Conservation (phyloP, 2,888 invertebrate species). For the Heliothis peltigera region DNA sequence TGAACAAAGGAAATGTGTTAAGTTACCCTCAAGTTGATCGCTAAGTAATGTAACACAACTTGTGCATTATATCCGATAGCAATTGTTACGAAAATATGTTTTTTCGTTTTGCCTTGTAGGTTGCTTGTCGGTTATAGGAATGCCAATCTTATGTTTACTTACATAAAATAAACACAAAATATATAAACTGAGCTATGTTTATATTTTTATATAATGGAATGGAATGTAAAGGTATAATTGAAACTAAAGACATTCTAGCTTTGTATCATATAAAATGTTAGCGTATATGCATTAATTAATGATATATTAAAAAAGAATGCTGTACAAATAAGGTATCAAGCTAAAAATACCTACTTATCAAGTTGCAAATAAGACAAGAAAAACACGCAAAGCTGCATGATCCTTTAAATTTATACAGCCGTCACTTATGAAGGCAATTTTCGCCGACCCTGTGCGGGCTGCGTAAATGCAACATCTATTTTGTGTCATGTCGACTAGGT, state of each 20-base stretch:
- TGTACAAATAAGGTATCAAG: too few relatives aligned
- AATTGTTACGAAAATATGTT: slow-evolving; percentile 30
- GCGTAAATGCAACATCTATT: slow-evolving; percentile 44
- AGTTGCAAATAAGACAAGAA: background rate
- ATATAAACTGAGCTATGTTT: too few relatives aligned
- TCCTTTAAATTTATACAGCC: background rate
- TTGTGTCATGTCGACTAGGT: slow-evolving; percentile 29
- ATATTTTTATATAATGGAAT: too few relatives aligned
- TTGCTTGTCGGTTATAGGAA: background rate
- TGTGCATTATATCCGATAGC: slow-evolving; percentile 45
- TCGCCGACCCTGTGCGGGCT: slow-evolving; percentile 1
- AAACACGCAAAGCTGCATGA: background rate
- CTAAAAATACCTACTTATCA: background rate
- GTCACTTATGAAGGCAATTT: slow-evolving; percentile 2
- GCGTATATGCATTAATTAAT: too few relatives aligned
- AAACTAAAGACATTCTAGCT: too few relatives aligned
- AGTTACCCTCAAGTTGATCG: slow-evolving; percentile 20
- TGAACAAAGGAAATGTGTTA: slow-evolving; percentile 29
- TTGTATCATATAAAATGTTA: too few relatives aligned
- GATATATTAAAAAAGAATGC: too few relatives aligned
- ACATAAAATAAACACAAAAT: too few relatives aligned
- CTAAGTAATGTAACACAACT: slow-evolving; percentile 37
- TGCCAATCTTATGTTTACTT: too few relatives aligned
- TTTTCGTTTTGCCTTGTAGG: slow-evolving; percentile 14
- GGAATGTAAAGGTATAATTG: too few relatives aligned